Evolutionary conservation across 2,888 invertebrate genomes (phyloP).

Genomic region (Agelastica alni): DNA sequence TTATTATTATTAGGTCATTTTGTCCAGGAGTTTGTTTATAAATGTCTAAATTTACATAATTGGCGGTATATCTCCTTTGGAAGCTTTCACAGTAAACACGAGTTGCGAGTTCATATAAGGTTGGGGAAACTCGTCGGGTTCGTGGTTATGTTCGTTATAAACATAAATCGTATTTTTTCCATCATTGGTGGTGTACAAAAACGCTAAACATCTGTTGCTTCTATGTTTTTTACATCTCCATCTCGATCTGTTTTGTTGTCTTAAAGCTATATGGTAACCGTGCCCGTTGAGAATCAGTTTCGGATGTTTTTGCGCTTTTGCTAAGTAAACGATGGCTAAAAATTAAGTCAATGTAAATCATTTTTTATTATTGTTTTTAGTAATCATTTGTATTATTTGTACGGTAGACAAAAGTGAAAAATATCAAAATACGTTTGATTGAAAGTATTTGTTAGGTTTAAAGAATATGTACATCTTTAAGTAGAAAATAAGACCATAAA

Average conservation of each 20-base stretch:
- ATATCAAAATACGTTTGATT: no score
- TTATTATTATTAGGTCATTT: no score
- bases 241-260: conserved; percentile 31
- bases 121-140: conserved; percentile 8
- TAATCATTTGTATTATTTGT: no score
- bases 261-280: conserved; percentile 33
- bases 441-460: no score
- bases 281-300: conserved; percentile 37
- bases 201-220: conserved; percentile 32
- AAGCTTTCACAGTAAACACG: not conserved
- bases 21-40: no score
- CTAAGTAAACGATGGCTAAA: conserved; percentile 33
- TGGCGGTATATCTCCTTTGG: conserved; percentile 1
- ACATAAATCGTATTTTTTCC: conserved; percentile 11
- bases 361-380: not conserved
- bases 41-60: no score
- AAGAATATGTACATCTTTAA: no score
- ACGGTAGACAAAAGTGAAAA: no score
- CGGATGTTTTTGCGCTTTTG: conserved; percentile 37
- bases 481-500: no score
- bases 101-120: conserved; percentile 4
- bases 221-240: conserved; percentile 37
- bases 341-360: not conserved
- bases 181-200: conserved; percentile 3
- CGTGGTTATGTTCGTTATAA: conserved; percentile 16